These are phyloP conservation scores for Melieria omissa DNA, from an alignment of 2,888 invertebrate species.

Conservation along the genomic window DNA sequence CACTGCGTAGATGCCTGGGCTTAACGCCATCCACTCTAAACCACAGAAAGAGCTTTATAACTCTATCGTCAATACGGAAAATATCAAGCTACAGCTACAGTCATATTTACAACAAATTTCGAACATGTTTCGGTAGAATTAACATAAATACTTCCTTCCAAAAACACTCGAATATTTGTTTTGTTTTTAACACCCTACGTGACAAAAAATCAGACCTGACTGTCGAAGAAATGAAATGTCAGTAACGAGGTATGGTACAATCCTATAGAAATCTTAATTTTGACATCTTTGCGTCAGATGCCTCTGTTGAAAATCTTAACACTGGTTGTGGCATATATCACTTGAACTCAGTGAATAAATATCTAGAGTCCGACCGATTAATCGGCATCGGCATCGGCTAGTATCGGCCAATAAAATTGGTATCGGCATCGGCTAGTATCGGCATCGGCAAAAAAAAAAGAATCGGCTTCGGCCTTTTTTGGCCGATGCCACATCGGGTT, in stretches of 20 bases:
- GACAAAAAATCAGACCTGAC: background rate
- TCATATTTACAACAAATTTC: background rate
- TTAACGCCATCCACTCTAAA: background rate
- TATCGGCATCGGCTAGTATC: too few species aligned
- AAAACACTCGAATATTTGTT: background rate
- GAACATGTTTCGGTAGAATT: background rate
- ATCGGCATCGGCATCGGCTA: too few species aligned
- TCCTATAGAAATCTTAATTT: background rate
- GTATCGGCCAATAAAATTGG: too few species aligned
- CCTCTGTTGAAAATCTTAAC: background rate
- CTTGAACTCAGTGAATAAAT: too few species aligned
- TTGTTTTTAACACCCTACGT: background rate
- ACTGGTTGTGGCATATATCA: background rate
- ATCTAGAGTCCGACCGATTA: too few species aligned
- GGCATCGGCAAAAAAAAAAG: too few species aligned
- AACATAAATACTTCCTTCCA: background rate
- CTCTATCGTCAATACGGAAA: background rate
- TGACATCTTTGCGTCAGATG: background rate
- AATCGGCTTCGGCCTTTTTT: too few species aligned
- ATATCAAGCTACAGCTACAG: background rate
- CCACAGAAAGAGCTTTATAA: background rate
- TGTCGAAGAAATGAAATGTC: background rate
- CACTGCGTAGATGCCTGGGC: slow-evolving; percentile 2
- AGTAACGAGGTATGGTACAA: background rate
- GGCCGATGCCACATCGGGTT: too few species aligned